phyloP scores from a whole-genome alignment of 1,140 invertebrate species.

The Drosophila kanapiae region DNA sequence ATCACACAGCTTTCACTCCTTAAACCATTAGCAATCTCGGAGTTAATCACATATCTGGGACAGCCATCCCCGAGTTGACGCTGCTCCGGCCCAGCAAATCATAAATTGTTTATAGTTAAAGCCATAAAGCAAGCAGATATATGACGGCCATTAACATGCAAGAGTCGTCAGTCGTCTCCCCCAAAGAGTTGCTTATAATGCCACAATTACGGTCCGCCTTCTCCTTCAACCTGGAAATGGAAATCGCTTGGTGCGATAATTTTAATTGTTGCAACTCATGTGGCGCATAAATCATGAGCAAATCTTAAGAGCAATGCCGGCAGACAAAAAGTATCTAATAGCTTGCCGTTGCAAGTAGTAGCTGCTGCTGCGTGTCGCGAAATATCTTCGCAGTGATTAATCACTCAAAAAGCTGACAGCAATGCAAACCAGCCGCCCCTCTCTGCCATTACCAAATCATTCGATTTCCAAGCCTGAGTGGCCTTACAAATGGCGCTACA shows the following conservation, averaged over 20 bases:
- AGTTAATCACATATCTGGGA: constrained; percentile 14
- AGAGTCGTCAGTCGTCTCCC: neutral
- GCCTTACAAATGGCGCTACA: constrained; percentile 78
- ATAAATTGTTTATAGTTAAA: constrained; percentile 77
- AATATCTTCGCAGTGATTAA: constrained; percentile 75
- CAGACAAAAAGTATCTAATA: constrained; percentile 80
- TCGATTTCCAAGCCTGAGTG: constrained; percentile 24
- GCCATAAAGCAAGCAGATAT: constrained; percentile 74
- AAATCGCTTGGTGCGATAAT: constrained; percentile 61
- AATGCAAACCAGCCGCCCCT: constrained; percentile 10
- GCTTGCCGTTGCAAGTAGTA: constrained; percentile 61
- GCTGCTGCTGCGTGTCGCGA: constrained; percentile 65
- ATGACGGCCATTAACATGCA: constrained; percentile 71
- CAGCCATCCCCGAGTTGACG: constrained; percentile 16
- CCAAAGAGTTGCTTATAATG: constrained; percentile 35
- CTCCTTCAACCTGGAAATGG: constrained; percentile 2
- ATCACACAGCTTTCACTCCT: constrained; percentile 3
- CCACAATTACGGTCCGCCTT: constrained; percentile 54
- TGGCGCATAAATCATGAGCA: constrained; percentile 68
- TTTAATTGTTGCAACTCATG: constrained; percentile 71
- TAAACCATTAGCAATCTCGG: constrained; percentile 7
- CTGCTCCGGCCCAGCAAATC: constrained; percentile 40
- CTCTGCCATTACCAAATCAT: neutral
- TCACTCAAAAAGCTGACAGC: constrained; percentile 74
- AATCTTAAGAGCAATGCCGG: constrained; percentile 65